phyloP scores from a whole-genome alignment of 2,797 vertebrate species.

The Chaenodraco wilsoni region DNA sequence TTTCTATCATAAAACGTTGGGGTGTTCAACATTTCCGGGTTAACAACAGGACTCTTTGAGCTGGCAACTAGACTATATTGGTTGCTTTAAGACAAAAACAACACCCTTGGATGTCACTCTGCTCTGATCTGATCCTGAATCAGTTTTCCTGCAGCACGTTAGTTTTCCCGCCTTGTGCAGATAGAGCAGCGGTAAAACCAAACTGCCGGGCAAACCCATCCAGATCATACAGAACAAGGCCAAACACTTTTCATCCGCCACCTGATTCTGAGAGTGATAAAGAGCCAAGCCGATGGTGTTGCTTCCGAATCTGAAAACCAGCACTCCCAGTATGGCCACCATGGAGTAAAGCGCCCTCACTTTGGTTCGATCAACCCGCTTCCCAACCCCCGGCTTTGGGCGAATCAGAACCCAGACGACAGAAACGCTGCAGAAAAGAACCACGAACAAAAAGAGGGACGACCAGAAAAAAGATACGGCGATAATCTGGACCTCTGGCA shows the following conservation, averaged over 20 bases:
- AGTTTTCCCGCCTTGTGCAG: slow-evolving; percentile 33
- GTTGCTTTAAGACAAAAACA: too few relatives aligned
- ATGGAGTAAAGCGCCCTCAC: slow-evolving; percentile 37
- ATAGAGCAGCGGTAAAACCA: slow-evolving; percentile 38
- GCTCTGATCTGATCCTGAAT: too few relatives aligned
- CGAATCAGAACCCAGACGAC: slow-evolving; percentile 2
- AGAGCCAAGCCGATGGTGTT: too few relatives aligned
- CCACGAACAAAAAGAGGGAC: rapidly evolving
- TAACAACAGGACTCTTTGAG: too few relatives aligned
- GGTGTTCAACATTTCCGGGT: too few relatives aligned
- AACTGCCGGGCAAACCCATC: slow-evolving; percentile 17
- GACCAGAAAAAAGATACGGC: rapidly evolving
- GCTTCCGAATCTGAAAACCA: too few relatives aligned
- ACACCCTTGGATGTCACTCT: too few relatives aligned
- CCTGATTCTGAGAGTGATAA: too few relatives aligned
- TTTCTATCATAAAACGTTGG: too few relatives aligned
- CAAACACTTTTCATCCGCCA: too few relatives aligned
- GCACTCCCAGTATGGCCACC: background rate
- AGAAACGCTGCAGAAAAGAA: slow-evolving; percentile 19
- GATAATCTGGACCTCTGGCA: rapidly evolving
- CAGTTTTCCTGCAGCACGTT: background rate
- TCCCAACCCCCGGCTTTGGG: slow-evolving; percentile 4
- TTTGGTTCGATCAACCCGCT: slow-evolving; percentile 9
- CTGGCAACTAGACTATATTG: too few relatives aligned
- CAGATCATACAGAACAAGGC: background rate